Conservation (phyloP, 2,797 vertebrate species). For the Rhynchotus rufescens region DNA sequence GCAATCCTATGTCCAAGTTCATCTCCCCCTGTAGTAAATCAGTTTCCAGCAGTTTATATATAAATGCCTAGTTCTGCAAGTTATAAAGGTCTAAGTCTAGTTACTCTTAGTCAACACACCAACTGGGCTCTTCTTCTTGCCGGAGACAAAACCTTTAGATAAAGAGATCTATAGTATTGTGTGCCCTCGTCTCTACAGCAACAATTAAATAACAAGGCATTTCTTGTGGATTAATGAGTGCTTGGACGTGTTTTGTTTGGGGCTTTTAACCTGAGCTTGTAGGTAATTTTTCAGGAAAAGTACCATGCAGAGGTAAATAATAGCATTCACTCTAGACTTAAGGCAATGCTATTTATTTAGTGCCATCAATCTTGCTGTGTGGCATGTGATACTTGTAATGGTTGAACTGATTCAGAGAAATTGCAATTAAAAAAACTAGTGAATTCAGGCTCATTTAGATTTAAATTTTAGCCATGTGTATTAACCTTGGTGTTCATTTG, state of each 20-base stretch:
- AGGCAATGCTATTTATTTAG: slow-evolving; percentile 33
- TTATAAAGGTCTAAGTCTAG: slow-evolving; percentile 1
- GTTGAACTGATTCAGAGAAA: slow-evolving; percentile 34
- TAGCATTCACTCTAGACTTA: slow-evolving; percentile 25
- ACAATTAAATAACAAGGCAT: slow-evolving; percentile 51
- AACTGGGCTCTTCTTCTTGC: slow-evolving; percentile 25
- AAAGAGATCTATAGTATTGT: slow-evolving; percentile 1
- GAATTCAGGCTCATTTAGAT: background rate
- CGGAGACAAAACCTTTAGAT: slow-evolving; percentile 29
- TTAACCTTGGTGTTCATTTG: background rate
- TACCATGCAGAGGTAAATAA: slow-evolving; percentile 48
- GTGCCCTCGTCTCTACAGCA: slow-evolving; percentile 15
- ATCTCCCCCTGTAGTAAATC: background rate
- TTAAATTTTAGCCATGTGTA: background rate
- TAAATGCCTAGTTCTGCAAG: slow-evolving; percentile 43
- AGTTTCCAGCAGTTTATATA: slow-evolving; percentile 1
- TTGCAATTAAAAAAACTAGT: background rate
- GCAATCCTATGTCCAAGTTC: background rate
- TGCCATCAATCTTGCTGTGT: slow-evolving; percentile 5
- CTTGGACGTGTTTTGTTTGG: slow-evolving; percentile 40
- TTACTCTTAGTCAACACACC: slow-evolving; percentile 14
- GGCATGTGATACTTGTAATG: background rate
- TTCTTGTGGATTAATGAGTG: slow-evolving; percentile 55
- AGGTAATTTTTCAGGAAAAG: slow-evolving; percentile 66
- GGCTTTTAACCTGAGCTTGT: slow-evolving; percentile 63